A percentile compares a stretch with the other conserved stretches of the same genome.
Evolutionary conservation across 1,140 invertebrate genomes (phyloP).

Genomic region (Hyphantria cunea): DNA sequence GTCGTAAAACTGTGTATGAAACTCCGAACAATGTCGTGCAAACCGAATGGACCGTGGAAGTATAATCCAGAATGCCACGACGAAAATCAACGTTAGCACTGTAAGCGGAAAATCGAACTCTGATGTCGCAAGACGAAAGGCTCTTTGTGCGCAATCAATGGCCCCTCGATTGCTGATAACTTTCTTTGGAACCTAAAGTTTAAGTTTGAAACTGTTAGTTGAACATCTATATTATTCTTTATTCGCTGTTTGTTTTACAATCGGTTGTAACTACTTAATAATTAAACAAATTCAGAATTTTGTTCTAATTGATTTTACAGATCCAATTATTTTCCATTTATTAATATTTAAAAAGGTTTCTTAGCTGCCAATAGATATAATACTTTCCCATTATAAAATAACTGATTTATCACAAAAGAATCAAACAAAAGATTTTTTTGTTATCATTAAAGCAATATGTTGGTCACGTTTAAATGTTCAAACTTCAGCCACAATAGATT

Average conservation of each 20-base stretch:
- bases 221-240: constrained; percentile 48
- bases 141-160: constrained; percentile 78
- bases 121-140: constrained; percentile 75
- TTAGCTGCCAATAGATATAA: too few relatives aligned
- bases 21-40: constrained; percentile 51
- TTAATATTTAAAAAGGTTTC: constrained; percentile 26
- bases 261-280: too few relatives aligned
- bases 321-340: constrained; percentile 35
- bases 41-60: constrained; percentile 59
- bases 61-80: constrained; percentile 71
- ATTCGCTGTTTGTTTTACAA: neutral
- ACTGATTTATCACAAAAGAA: too few relatives aligned
- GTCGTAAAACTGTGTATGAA: constrained; percentile 38
- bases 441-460: constrained; percentile 20
- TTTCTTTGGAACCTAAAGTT: constrained; percentile 72
- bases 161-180: constrained; percentile 76
- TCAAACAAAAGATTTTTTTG: too few relatives aligned
- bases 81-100: constrained; percentile 71
- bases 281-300: too few relatives aligned
- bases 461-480: constrained; percentile 47
- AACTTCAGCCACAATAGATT: constrained; percentile 23
- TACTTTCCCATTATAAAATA: too few relatives aligned
- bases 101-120: constrained; percentile 75
- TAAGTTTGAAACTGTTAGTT: constrained; percentile 61
- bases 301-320: neutral